Evolutionary conservation across 2,888 invertebrate species (phyloP).

Genomic region (Hipparchia semele): DNA sequence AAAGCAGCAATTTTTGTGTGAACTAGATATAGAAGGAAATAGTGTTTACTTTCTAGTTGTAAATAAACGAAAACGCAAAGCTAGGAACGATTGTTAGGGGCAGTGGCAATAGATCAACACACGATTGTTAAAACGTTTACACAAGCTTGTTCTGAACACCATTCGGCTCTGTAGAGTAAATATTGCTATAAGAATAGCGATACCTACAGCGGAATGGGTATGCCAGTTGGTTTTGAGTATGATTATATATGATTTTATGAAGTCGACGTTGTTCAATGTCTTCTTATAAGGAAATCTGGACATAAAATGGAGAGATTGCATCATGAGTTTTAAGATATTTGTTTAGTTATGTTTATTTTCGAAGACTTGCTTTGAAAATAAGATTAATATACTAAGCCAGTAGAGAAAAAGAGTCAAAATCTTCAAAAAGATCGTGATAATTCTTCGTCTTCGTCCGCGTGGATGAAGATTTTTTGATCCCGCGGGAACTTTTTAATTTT

Average conservation of each 20-base stretch:
- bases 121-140: background rate
- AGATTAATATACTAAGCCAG: too few relatives aligned
- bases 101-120: conserved; percentile 1
- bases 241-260: conserved; percentile 1
- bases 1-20: background rate
- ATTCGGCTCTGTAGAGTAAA: background rate
- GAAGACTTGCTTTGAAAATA: too few relatives aligned
- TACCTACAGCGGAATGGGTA: background rate
- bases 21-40: background rate
- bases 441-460: too few relatives aligned
- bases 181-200: background rate
- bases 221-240: too few relatives aligned
- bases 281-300: background rate
- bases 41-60: background rate
- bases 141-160: background rate
- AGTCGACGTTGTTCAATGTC: conserved; percentile 10
- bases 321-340: too few relatives aligned
- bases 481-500: too few relatives aligned
- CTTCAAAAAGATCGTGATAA: too few relatives aligned
- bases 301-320: background rate
- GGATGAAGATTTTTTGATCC: too few relatives aligned
- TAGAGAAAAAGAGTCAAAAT: too few relatives aligned
- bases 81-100: background rate
- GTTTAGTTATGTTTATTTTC: too few relatives aligned
- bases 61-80: background rate